Conservation (phyloP, 2,888 invertebrate species). For the Axea sp. region DNA sequence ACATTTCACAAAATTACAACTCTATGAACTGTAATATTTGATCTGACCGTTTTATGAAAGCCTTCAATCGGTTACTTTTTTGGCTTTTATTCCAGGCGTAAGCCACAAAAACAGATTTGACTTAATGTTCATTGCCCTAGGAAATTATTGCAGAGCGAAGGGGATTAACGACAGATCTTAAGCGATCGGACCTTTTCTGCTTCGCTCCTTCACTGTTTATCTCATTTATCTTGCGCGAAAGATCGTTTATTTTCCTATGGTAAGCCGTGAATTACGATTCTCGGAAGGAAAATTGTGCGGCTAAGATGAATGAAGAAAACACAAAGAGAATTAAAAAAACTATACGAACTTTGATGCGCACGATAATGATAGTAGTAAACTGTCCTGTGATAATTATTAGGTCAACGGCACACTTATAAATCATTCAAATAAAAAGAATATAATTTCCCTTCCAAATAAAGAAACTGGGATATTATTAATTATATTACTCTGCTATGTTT, state of each 20-base stretch:
- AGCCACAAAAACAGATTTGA: conserved; percentile 48
- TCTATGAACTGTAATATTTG: conserved; percentile 25
- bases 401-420: conserved; percentile 7
- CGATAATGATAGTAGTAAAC: conserved; percentile 21
- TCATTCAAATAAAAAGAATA: background rate
- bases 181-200: conserved; percentile 51
- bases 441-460: too few species aligned
- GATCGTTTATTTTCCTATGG: conserved; percentile 57
- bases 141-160: conserved; percentile 26
- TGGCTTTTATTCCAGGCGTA: conserved; percentile 27
- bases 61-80: conserved; percentile 26
- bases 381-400: conserved; percentile 19
- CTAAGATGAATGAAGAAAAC: conserved; percentile 37
- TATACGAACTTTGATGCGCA: conserved; percentile 4
- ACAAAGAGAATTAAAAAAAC: conserved; percentile 2
- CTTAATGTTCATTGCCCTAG: conserved; percentile 34
- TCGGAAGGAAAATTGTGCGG: conserved; percentile 38
- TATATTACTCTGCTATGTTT: too few species aligned
- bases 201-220: conserved; percentile 44
- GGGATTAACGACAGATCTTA: conserved; percentile 51
- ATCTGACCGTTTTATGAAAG: conserved; percentile 33
- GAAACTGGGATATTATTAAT: too few species aligned
- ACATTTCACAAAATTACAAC: conserved; percentile 7
- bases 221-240: conserved; percentile 52
- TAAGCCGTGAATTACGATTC: conserved; percentile 55